Conservation (phyloP, 2,113 vertebrate genomes). For the Spheniscus mendiculus region DNA sequence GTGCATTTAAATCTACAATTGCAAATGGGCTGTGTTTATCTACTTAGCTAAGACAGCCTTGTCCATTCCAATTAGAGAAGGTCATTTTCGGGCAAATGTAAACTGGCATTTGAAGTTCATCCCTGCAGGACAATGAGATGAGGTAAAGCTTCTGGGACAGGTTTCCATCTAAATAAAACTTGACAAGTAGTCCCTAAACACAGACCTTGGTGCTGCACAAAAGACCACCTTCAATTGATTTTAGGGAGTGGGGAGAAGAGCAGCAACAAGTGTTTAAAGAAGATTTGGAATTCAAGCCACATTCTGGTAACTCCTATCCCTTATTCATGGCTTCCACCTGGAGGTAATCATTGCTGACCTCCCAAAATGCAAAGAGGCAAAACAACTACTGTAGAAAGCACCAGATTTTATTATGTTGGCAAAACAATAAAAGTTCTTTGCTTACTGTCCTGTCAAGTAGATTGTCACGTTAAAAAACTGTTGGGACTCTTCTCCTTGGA, state of each 20-base stretch:
- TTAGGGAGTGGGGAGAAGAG: background rate
- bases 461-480: background rate
- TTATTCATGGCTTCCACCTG: background rate
- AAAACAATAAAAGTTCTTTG: background rate
- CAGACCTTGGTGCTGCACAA: background rate
- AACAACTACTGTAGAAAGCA: background rate
- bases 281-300: no score
- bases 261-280: background rate
- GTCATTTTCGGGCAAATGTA: slow-evolving; percentile 26
- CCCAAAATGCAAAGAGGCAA: background rate
- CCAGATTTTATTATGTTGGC: background rate
- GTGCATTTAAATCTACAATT: slow-evolving; percentile 27
- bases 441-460: background rate
- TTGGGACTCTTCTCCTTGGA: background rate
- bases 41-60: slow-evolving; percentile 33
- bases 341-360: background rate
- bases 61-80: slow-evolving; percentile 43
- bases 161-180: slow-evolving; percentile 41
- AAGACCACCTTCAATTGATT: slow-evolving; percentile 27
- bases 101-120: slow-evolving; percentile 54
- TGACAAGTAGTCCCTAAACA: slow-evolving; percentile 39
- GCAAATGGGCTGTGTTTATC: slow-evolving; percentile 35
- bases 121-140: slow-evolving; percentile 44
- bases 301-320: background rate
- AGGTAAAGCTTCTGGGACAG: slow-evolving; percentile 38